Evolutionary conservation across 1,140 invertebrate genomes (phyloP), one percentile per base, ranked within the genome.

Genomic region (Euwallacea similis): DNA sequence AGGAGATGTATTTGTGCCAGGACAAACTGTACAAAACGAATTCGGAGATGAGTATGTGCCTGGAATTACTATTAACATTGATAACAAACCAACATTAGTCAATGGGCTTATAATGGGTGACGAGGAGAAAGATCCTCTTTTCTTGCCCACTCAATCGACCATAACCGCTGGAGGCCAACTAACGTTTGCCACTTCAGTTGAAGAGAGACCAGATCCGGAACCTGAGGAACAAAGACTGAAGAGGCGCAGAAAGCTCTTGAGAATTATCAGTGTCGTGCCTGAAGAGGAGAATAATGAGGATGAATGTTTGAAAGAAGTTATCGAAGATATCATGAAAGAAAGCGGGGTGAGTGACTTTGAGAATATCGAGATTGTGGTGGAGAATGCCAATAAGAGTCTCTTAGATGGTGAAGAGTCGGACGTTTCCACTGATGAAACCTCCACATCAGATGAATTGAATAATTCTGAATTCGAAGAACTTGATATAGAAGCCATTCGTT

Each of bases 21-120:
- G 91, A 21, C 89, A 91, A 80, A 89, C 90, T 7, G 81, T 92
- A n/a, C 82, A 88, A 74, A 90, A 89, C 8, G 87, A 88, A 50
- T 81, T 85, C 68, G 90, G 89, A 11, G 82, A 85, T 33, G 81
- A 86, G 65, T 93, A 92, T 80, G 86, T 90, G 59, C 90, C 91
- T 41, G 91, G 91, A 0, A 85, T 92, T 56, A 91, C 88, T 53
- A 84, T 92, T 8, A 86, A 88, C 73, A 87, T 89, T 0, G 87
- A 88, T 15, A 82, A 86, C 54, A 89, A 89, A 11, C 87, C 89
- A 1, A 82, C 87, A 46, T 83, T 93, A 33, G 85, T 92, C 62
- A 88, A 89, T n/a, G 81, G 81, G 10, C 71, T 82, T 13, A 81
- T 82, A 53, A 78, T 82, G 76, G 78, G 78, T 4, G 79, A 82